Evolutionary conservation across 2,888 invertebrate genomes (phyloP).

Genomic region (Andrena marginata): DNA sequence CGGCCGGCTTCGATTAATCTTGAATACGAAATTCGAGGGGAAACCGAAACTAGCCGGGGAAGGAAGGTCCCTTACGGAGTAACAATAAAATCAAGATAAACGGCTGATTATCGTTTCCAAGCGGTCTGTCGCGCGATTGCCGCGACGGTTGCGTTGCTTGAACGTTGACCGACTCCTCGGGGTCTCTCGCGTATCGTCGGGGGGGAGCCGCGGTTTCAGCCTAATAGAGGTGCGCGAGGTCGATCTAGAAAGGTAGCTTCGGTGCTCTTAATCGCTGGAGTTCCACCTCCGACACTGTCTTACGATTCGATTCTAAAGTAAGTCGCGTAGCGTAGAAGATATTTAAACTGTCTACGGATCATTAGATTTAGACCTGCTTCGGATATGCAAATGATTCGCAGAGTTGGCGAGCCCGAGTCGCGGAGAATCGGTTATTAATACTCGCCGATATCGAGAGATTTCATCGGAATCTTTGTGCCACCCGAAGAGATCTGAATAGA

Average conservation of each 20-base stretch:
- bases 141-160: not conserved
- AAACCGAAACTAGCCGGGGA: not conserved
- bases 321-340: no score
- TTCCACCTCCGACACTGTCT: conserved; percentile 8
- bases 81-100: conserved; percentile 12
- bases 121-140: not conserved
- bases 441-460: no score
- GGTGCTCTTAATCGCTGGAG: not conserved
- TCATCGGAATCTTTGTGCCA: no score
- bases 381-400: no score
- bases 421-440: no score
- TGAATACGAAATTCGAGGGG: conserved; percentile 2
- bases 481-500: no score
- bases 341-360: no score
- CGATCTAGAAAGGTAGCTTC: conserved; percentile 18
- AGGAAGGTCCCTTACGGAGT: not conserved
- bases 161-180: not conserved
- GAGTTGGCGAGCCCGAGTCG: no score
- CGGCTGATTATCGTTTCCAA: not conserved
- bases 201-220: not conserved
- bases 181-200: not conserved
- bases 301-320: no score
- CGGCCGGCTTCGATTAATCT: conserved; percentile 18
- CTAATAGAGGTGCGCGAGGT: conserved; percentile 24
- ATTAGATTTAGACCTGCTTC: no score